Base-by-base conservation (phyloP, 2,888 invertebrate species). In the Cenopis cana region DNA sequence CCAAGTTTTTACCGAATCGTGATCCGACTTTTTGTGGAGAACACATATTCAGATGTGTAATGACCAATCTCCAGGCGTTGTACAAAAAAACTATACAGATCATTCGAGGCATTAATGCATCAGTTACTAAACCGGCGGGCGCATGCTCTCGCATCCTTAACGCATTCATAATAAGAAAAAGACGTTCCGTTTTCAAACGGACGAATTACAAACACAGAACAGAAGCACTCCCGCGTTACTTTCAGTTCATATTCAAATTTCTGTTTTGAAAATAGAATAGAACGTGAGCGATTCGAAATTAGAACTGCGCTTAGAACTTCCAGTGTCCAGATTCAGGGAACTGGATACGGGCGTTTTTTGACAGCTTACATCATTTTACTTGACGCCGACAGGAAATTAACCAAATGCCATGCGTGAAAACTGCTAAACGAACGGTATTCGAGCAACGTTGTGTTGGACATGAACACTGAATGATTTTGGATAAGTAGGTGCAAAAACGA, bases 1-100 rank as follows among this genome's bases (percentile, higher is more conserved):
- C 85, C 85, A 79, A 88, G 86, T 89, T 90, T 89, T 89, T 89
- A 90, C 87, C 81, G 83, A 89, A 87, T 90, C 91, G 91, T 92
- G 90, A 89, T 88, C 85, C 81, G 84, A 85, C 89, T 90, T 89
- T 90, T 89, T 91, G 86, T 89, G 81, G 82, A 86, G 87, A 88
- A 86, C 88, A 89, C 89, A 91, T 90, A 92, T 92, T 93, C 93
- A 93, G 89, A 92, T 92, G 89, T 88, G 91, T 91, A 91, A 91
- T 91, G 91, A 91, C 90, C 91, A 91, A 92, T 92, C 93, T 91
- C 91, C 90, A 89, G 87, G 88, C 88, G 88, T 85, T 77, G 86
- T 82, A 87, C 82, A 89, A 88, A 89, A 89, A 85, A 85, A 81
- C 81, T 68, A 79, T 83, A 81, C 80, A 85, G 85, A 88, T 87